Evolutionary conservation across 2,888 invertebrate genomes (phyloP), one percentile per base, ranked within the genome.

Genomic region (Therioaphis trifolii): DNA sequence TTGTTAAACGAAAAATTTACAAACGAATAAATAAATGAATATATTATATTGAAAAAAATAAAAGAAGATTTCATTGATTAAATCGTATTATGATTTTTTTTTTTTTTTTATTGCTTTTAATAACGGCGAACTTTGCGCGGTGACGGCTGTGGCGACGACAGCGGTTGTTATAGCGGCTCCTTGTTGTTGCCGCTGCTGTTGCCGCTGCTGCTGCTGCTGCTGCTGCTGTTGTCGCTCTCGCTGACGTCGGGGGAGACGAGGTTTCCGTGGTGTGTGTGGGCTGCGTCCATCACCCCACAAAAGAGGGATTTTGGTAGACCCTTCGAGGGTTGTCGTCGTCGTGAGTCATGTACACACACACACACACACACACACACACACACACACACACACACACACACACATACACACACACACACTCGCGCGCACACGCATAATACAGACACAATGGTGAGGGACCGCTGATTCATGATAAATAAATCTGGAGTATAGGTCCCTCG

Each of bases 381-480:
- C 21, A 24, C 49, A n/a, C 4, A 3, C n/a, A 35, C 35, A 35
- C n/a, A n/a, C n/a, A n/a, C n/a, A n/a, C 58, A 12, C 29, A 29
- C 52, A 52, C n/a, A 35, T 15, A 66, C 55, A 35, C 29, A 55
- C 29, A 52, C 52, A 21, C 68, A 40, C 78, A 35, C 29, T 15
- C n/a, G 35, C 27, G 14, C 40, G 14, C 77, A 7, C n/a, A 14
- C 21, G 35, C 49, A n/a, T 3, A 3, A 35, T 7, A 35, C 58
- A 46, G 24, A 58, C 80, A 82, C 72, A 82, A 82, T 82, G 24
- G 72, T 74, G 35, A 61, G 49, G 82, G 82, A 74, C 82, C 72
- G 74, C 82, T 82, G 82, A 82, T 82, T 82, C 82, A 82, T 63
- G 82, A 82, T 82, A 82, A 82, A 82, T 74, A 82, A 82, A 82